Conservation (phyloP, 2,113 vertebrate genomes). For the Cryptomyrus ogoouensis region DNA sequence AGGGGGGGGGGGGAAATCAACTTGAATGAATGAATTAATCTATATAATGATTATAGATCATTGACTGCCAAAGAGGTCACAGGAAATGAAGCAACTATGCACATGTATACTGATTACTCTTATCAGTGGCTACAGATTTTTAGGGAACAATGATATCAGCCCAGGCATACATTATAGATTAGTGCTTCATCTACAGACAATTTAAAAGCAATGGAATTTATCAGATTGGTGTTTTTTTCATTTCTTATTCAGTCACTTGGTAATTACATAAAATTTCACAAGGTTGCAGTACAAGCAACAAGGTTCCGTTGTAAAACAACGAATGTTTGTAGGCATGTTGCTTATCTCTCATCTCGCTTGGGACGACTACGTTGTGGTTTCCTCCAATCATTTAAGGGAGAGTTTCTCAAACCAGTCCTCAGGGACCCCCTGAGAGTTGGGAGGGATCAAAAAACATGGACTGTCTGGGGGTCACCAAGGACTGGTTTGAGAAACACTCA, state of each 20-base stretch:
- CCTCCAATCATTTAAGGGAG: neutral
- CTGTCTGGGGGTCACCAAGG: neutral
- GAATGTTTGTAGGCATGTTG: neutral
- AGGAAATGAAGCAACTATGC: neutral
- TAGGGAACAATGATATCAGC: slow-evolving; percentile 28
- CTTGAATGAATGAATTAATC: neutral
- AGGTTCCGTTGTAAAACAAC: neutral
- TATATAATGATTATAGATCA: neutral
- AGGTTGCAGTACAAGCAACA: neutral
- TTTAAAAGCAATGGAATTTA: neutral
- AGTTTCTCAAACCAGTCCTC: neutral
- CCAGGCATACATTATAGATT: neutral
- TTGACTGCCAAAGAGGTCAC: neutral
- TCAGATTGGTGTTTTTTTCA: neutral
- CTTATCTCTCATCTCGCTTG: neutral
- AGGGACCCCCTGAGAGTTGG: neutral
- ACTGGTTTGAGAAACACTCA: neutral
- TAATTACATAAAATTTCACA: neutral
- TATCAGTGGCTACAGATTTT: neutral
- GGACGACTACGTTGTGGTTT: neutral
- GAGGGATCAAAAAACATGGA: neutral
- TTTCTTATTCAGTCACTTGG: neutral
- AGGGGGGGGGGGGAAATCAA: neutral
- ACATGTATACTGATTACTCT: neutral
- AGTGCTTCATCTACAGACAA: neutral